phyloP scores from a whole-genome alignment of 2,888 invertebrate species.

The Lasioglossum morio region DNA sequence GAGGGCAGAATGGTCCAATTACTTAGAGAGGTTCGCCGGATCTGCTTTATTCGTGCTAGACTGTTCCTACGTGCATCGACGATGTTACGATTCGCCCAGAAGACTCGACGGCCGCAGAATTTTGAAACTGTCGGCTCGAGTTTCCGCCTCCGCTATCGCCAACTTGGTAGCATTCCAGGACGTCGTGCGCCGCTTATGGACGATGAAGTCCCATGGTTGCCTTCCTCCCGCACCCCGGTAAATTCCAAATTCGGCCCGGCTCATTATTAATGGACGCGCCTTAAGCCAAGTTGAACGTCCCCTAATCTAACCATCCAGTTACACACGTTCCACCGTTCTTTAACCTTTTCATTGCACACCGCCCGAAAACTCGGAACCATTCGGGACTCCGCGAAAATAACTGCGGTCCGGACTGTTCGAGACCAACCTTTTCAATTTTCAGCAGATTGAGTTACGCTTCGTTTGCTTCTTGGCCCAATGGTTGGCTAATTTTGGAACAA shows the following conservation, averaged over 20 bases:
- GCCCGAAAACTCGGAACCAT: background rate
- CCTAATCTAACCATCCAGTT: background rate
- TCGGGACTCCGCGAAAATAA: background rate
- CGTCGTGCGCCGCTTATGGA: slow-evolving; percentile 34
- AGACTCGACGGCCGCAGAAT: slow-evolving; percentile 50
- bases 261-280: slow-evolving; percentile 16
- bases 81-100: slow-evolving; percentile 19
- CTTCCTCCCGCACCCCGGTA: background rate
- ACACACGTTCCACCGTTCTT: background rate
- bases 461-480: background rate
- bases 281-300: background rate
- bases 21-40: slow-evolving; percentile 12
- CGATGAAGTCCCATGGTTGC: slow-evolving; percentile 40
- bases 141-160: slow-evolving; percentile 24
- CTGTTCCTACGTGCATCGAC: slow-evolving; percentile 14
- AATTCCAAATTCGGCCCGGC: slow-evolving; percentile 9
- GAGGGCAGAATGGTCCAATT: slow-evolving; percentile 10
- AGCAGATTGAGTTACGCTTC: background rate
- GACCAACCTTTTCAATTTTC: background rate
- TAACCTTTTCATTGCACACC: background rate
- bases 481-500: too few species aligned
- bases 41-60: slow-evolving; percentile 27
- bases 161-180: slow-evolving; percentile 54
- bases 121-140: slow-evolving; percentile 46
- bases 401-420: background rate